Base-by-base conservation (phyloP, 2,797 vertebrate genomes). In the Anguilla obscura region DNA sequence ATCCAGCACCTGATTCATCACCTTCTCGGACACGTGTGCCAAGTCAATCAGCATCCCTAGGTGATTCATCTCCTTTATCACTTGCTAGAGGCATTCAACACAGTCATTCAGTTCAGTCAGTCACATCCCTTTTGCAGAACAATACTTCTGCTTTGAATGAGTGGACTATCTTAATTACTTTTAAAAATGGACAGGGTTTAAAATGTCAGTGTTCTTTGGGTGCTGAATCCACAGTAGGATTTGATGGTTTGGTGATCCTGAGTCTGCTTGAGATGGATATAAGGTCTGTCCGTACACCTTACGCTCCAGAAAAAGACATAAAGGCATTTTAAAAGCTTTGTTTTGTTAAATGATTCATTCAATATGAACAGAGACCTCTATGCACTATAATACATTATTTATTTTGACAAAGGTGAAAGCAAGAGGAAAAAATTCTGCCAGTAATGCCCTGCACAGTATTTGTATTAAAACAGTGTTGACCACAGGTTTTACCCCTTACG, bases 41-140 rank as follows among this genome's bases (percentile, higher is more conserved):
- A 99, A 87, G 92, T 99, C 98, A 0, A 99, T 94, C 2, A 99
- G 94, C 97, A 99, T 97, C 0, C 98, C 98, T 90, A 99, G 86
- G 21, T 97, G 97, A 92, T 99, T 99, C 98, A 99, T 97, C 92
- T 99, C 98, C 69, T 0, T 40, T 71, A 99, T 89, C 30, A 99
- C 92, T 93, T 93, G 93, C 97, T 97, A 27, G 10, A 66, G n/a
- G 27, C 21, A 58, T 9, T 58, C n/a, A 10, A 40, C 24, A 27
- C 12, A 63, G n/a, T 63, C 58, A 82, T 21, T 33, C 45, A 45
- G n/a, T 21, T 0, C 14, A 21, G 74, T 79, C 74, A 18, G 0
- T 79, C 16, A 5, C 33, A 16, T 3, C 50, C 5, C 21, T 24
- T 24, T 40, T 50, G 8, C 18, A 3, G 18, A 21, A 12, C 8